Base-by-base conservation (phyloP, 2,888 invertebrate species). In the Harpalus rubripes region DNA sequence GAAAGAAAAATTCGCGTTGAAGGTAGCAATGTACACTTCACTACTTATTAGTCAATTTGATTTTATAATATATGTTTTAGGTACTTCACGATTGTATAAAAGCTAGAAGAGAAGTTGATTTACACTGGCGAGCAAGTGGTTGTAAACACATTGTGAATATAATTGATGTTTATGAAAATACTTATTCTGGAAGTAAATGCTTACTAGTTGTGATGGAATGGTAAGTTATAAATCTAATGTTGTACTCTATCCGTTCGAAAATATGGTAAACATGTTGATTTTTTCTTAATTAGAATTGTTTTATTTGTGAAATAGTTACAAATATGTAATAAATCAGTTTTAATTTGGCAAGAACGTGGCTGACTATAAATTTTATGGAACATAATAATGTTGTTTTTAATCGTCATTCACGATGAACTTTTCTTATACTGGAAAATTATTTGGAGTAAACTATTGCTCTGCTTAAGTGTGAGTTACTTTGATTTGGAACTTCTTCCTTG, bases 151-250 rank as follows among this genome's bases (percentile, higher is more conserved):
- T 99, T 89, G 99, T 99, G 7, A 96, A 96, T 91, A 95, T 96
- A 87, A 92, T 95, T 87, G 98, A 99, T 92, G 98, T 99, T 32
- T 99, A 98, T 91, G 98, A 99, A 92, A 99, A 99, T 92, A 94
- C 96, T n/a, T 98, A 98, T 90, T 95, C 96, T 86, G 96, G 96
- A 8, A 96, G 96, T 88, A 95, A 96, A 88, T 99, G 99, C 91
- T 93, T 99, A 1, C 93, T 99, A 7, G 98, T 99, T 56, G 96
- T 99, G n/a, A 99, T 99, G 99, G 99, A 99, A 93, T 98, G 98
- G 96, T 96, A 91, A 91, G 92, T 88, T n/a, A n/a, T n/a, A n/a
- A n/a, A n/a, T n/a, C n/a, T n/a, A n/a, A n/a, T n/a, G n/a, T n/a
- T n/a, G n/a, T n/a, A n/a, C n/a, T n/a, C n/a, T n/a, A n/a, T n/a